A percentile compares a stretch with the other conserved stretches of the same genome.
These are phyloP conservation scores for Arremon aurantiirostris DNA, from an alignment of 2,797 vertebrate species.

Conservation along the genomic window DNA sequence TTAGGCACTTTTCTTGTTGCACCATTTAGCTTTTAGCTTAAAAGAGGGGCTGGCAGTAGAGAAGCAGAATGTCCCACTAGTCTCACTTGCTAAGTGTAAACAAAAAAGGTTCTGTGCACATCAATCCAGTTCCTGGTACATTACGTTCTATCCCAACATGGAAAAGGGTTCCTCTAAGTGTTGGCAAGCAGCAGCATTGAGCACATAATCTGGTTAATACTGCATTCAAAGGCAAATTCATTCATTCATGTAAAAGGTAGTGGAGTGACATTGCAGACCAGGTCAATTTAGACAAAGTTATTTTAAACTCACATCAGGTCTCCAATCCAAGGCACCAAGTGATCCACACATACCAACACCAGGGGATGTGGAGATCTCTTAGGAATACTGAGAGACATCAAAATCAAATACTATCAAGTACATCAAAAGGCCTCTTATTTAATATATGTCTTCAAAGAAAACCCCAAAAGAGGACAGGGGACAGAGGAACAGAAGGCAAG, in stretches of 20 bases:
- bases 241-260: neutral
- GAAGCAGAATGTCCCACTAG: neutral
- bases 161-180: neutral
- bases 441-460: neutral
- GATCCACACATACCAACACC: neutral
- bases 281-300: neutral
- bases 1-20: neutral
- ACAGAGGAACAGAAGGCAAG: neutral
- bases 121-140: neutral
- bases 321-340: neutral
- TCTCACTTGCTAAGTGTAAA: neutral
- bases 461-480: neutral
- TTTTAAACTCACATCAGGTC: neutral
- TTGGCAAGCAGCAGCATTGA: neutral
- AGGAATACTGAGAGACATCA: neutral
- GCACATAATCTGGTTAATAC: rapidly evolving
- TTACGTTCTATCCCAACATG: neutral
- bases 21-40: neutral
- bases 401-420: neutral
- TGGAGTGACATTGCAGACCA: neutral
- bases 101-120: neutral
- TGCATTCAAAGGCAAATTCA: neutral
- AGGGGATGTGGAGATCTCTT: neutral
- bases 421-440: neutral
- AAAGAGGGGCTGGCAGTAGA: rapidly evolving